Evolutionary conservation across 2,888 invertebrate genomes (phyloP).

Genomic region (Calameuta filiformis): DNA sequence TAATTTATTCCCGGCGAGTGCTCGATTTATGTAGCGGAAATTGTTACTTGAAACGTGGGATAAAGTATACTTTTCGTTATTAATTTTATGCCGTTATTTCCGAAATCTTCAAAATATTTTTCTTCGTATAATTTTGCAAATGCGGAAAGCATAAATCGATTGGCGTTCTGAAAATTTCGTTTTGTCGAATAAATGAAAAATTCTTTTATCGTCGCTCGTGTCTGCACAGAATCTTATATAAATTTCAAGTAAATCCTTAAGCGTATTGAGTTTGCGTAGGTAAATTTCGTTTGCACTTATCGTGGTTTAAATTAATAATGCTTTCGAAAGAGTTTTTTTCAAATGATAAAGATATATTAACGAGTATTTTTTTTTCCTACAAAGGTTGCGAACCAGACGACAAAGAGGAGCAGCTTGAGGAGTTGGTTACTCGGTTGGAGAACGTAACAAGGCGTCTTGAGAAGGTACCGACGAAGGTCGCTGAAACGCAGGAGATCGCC

Average conservation of each 20-base stretch:
- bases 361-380: background rate
- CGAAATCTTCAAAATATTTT: background rate
- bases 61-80: background rate
- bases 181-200: background rate
- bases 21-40: background rate
- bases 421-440: conserved; percentile 79
- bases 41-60: background rate
- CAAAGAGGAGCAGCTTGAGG: conserved; percentile 71
- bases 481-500: conserved; percentile 46
- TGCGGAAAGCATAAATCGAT: background rate
- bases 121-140: background rate
- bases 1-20: background rate
- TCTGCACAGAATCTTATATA: background rate
- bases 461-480: conserved; percentile 54
- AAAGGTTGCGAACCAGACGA: conserved; percentile 56
- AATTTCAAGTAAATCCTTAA: background rate
- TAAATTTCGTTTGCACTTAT: background rate
- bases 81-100: background rate
- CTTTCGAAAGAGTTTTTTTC: background rate
- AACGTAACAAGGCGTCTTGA: conserved; percentile 80
- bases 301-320: background rate
- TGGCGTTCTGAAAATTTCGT: background rate
- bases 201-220: background rate
- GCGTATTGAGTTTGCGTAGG: background rate
- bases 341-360: background rate